Evolutionary conservation across 2,888 invertebrate species (phyloP).

Genomic region (Glomeris marginata): DNA sequence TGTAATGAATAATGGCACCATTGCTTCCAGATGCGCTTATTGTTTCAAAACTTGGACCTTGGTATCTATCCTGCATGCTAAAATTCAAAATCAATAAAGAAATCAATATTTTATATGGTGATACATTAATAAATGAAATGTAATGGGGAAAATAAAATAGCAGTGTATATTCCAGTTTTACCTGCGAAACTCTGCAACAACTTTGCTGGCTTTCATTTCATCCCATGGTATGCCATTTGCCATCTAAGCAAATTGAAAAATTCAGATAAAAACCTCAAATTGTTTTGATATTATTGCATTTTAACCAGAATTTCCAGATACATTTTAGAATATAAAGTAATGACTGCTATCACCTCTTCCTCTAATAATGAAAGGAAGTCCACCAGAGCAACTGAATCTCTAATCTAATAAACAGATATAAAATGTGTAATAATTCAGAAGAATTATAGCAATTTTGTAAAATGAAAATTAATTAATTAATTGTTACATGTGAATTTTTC

Average conservation of each 20-base stretch:
- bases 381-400: slow-evolving; percentile 55
- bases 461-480: slow-evolving; percentile 8
- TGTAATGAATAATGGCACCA: slow-evolving; percentile 29
- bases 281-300: too few species aligned
- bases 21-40: slow-evolving; percentile 28
- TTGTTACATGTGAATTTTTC: slow-evolving; percentile 38
- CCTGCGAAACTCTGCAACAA: slow-evolving; percentile 13
- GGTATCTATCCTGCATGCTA: slow-evolving; percentile 19
- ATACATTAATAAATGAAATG: too few species aligned
- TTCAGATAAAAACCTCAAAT: too few species aligned
- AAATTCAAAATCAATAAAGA: too few species aligned
- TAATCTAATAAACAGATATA: slow-evolving; percentile 14
- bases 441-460: slow-evolving; percentile 7
- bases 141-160: not conserved
- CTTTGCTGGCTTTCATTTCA: slow-evolving; percentile 15
- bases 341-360: slow-evolving; percentile 32
- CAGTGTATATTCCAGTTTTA: too few species aligned
- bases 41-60: slow-evolving; percentile 28
- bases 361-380: slow-evolving; percentile 44
- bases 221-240: slow-evolving; percentile 16
- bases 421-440: slow-evolving; percentile 16
- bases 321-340: too few species aligned
- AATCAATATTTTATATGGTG: too few species aligned
- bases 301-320: too few species aligned
- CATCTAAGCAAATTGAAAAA: not conserved